Percentiles rank a stretch among this genome's conserved stretches.
phyloP scores from a whole-genome alignment of 2,888 invertebrate species.

The Megaustenia siamemsis region DNA sequence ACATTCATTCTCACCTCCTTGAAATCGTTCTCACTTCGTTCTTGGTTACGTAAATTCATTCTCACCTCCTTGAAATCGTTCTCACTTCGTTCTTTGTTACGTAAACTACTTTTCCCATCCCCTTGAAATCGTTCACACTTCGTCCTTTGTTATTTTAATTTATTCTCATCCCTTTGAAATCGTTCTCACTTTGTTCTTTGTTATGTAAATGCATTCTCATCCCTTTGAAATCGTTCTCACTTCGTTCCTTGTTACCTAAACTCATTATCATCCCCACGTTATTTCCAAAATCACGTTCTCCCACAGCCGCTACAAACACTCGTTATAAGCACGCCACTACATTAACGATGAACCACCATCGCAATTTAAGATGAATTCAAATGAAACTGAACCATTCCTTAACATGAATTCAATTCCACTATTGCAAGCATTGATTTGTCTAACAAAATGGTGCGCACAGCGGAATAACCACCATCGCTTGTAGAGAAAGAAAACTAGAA shows the following conservation, averaged over 20 bases:
- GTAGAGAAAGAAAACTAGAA: too few species aligned
- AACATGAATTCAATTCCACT: too few species aligned
- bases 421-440: too few species aligned
- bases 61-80: not conserved
- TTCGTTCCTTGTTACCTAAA: not conserved
- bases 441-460: too few species aligned
- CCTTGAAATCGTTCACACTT: not conserved
- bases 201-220: not conserved
- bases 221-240: not conserved
- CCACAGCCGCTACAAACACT: too few species aligned
- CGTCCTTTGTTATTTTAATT: not conserved
- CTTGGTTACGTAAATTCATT: not conserved
- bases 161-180: not conserved
- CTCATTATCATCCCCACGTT: not conserved
- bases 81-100: not conserved
- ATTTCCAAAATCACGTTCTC: too few species aligned
- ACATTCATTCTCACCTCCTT: not conserved
- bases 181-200: not conserved
- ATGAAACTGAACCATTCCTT: too few species aligned
- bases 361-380: too few species aligned
- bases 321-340: too few species aligned
- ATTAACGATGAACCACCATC: too few species aligned
- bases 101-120: not conserved
- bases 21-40: not conserved
- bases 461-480: too few species aligned